Conservation (phyloP, 2,797 vertebrate species). For the Chrysolophus pictus region DNA sequence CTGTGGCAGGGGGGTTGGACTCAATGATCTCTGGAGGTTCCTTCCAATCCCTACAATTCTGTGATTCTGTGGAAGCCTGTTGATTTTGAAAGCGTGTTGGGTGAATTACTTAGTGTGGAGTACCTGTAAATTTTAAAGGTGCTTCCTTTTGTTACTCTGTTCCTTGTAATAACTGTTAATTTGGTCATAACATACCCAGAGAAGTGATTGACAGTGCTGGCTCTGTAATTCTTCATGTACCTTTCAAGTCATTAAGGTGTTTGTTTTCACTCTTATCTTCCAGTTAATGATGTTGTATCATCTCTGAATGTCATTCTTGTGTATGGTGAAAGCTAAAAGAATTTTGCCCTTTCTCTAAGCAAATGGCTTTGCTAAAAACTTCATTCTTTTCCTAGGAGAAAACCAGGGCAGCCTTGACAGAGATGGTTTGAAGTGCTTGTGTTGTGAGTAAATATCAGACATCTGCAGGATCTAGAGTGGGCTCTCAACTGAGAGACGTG, state of each 20-base stretch:
- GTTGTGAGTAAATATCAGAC: not conserved
- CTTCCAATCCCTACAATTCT: too few species aligned
- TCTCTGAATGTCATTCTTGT: not conserved
- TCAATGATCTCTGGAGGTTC: too few species aligned
- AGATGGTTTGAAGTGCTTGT: not conserved
- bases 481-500: not conserved
- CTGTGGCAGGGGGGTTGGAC: too few species aligned
- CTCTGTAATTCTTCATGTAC: accelerated
- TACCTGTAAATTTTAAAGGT: not conserved
- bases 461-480: not conserved
- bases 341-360: not conserved
- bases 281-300: not conserved
- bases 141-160: accelerated
- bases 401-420: not conserved
- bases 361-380: not conserved
- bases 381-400: not conserved
- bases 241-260: not conserved
- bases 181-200: not conserved
- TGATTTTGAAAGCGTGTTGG: not conserved
- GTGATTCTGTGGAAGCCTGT: not conserved
- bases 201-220: not conserved
- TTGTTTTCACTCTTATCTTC: not conserved
- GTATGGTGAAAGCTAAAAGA: not conserved
- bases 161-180: not conserved
- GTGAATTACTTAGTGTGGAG: not conserved